phyloP scores from a whole-genome alignment of 2,797 vertebrate species.

The Acanthurus lineatus region DNA sequence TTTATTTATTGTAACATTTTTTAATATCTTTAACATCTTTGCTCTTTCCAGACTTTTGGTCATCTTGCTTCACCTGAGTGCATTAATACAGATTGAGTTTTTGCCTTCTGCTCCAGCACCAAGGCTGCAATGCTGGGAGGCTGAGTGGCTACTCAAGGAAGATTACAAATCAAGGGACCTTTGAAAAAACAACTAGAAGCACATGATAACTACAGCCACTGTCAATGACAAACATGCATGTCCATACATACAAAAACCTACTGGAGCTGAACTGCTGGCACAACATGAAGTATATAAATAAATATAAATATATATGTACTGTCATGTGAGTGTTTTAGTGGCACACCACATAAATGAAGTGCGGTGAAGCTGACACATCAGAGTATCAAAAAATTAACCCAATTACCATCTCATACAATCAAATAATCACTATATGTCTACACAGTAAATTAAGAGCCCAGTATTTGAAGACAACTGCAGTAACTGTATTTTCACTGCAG shows the following conservation, averaged over 20 bases:
- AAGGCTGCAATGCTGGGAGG: too few relatives aligned
- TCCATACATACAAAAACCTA: too few relatives aligned
- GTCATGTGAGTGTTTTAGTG: slow-evolving; percentile 26
- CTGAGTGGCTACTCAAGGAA: too few relatives aligned
- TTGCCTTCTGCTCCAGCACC: background rate
- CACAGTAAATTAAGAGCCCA: background rate
- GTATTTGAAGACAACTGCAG: background rate
- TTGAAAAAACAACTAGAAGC: too few relatives aligned
- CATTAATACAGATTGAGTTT: background rate
- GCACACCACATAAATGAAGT: background rate
- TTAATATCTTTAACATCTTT: background rate
- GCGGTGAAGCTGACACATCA: slow-evolving; percentile 2
- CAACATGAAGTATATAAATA: slow-evolving; percentile 10
- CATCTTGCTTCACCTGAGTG: background rate
- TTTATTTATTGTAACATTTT: background rate
- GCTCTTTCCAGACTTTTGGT: background rate
- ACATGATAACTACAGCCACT: too few relatives aligned
- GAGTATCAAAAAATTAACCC: slow-evolving; percentile 24
- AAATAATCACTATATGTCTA: slow-evolving; percentile 9
- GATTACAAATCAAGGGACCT: too few relatives aligned
- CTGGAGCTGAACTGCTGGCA: slow-evolving; percentile 22
- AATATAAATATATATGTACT: slow-evolving; percentile 2
- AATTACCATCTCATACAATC: background rate
- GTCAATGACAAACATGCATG: too few relatives aligned
- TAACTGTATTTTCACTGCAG: background rate